Evolutionary conservation across 1,140 invertebrate species (phyloP).

Genomic region (Caerostris darwini): DNA sequence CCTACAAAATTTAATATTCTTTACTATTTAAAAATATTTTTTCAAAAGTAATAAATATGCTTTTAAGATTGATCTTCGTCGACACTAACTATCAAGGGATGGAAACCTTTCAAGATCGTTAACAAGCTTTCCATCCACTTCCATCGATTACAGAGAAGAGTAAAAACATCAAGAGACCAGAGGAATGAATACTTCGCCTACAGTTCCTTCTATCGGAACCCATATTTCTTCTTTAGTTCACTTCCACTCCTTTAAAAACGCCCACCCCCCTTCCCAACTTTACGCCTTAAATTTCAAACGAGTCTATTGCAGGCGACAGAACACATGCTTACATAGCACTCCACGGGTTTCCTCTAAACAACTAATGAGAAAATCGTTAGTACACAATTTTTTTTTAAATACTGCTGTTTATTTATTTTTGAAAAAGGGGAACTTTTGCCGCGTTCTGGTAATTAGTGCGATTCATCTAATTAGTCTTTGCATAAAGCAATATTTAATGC

Average conservation of each 20-base stretch:
- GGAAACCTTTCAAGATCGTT: neutral
- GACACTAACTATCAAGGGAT: no score
- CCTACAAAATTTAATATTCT: no score
- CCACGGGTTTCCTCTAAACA: slow-evolving; percentile 37
- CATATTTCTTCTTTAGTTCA: no score
- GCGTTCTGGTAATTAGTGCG: slow-evolving; percentile 2
- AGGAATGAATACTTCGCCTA: slow-evolving; percentile 7
- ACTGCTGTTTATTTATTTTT: no score
- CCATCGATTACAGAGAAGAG: slow-evolving; percentile 10
- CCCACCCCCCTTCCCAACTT: neutral
- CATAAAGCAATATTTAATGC: slow-evolving; percentile 73
- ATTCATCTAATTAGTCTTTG: slow-evolving; percentile 64
- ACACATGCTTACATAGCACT: slow-evolving; percentile 66
- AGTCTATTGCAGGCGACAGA: slow-evolving; percentile 49
- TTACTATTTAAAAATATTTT: no score
- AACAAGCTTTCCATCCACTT: slow-evolving; percentile 17
- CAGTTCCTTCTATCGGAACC: neutral
- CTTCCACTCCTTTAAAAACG: neutral
- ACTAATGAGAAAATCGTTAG: slow-evolving; percentile 74
- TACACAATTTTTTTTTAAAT: neutral
- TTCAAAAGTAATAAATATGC: no score
- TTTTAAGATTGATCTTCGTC: no score
- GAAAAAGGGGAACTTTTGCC: no score
- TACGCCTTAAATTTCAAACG: neutral
- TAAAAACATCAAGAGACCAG: slow-evolving; percentile 8